Base-by-base conservation (phyloP, 2,888 invertebrate genomes). In the Tridacna crocea region DNA sequence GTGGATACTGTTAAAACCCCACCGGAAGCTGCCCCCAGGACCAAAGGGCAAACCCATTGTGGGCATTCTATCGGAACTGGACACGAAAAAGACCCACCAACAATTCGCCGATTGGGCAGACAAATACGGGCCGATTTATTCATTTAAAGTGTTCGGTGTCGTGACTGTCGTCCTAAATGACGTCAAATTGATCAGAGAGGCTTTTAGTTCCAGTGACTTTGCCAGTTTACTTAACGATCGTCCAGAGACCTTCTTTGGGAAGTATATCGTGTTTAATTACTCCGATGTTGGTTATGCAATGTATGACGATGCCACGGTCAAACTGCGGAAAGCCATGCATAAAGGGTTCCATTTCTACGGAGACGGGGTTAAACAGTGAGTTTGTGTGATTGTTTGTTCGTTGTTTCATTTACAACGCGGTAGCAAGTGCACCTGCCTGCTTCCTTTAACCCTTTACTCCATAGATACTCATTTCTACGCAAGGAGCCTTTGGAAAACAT, bases 301-400 rank as follows among this genome's bases (percentile, higher is more conserved):
- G 47, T 77, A 72, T 46, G 68, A 72, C 27, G 72, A 72, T 8
- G 72, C 70, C 24, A 72, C 70, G 13, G 26, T 77, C 22, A 70
- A 77, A 47, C 46, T 77, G 24, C 22, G 72, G 48, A 77, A 77
- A 26, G 68, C 61, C 47, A 24, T 77, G 11, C 77, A 77, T 22
- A 77, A 77, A 55, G 77, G 63, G 0, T 48, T 77, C 15, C 77
- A 63, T 77, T 72, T 77, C 76, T 76, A 76, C 24, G 76, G 76
- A 17, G 76, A 76, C 22, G 76, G 76, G 26, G 76, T 76, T 12
- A 76, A 68, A 24, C 17, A 36, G 68, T 68, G 47, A 68, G 68
- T 46, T 36, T 36, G 36, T 4, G 2, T 36, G 8, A 4, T 36
- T 36, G 36, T 36, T 36, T 8, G 58, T 58, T 58, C 10, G 17